phyloP scores from a whole-genome alignment of 2,797 vertebrate species.

The Onychomys leucogaster region DNA sequence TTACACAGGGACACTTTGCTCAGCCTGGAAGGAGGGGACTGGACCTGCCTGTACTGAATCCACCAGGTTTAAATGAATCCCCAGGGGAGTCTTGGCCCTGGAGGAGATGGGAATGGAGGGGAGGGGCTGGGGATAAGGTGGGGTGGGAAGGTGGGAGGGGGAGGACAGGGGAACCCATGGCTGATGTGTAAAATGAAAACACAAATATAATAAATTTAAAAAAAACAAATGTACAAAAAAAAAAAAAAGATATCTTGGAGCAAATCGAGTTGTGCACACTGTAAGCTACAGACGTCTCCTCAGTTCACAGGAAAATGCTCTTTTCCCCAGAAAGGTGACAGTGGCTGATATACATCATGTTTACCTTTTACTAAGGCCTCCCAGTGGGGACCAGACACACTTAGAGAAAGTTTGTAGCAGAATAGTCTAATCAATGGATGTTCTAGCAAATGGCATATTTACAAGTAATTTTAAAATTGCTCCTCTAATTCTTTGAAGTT shows the following conservation, averaged over 20 bases:
- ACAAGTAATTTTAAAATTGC: not conserved
- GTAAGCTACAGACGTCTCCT: not conserved
- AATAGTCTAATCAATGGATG: not conserved
- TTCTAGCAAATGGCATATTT: not conserved
- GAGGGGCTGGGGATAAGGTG: too few relatives aligned
- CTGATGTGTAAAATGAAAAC: too few relatives aligned
- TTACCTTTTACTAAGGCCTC: not conserved
- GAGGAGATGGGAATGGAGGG: too few relatives aligned
- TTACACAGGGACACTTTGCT: too few relatives aligned
- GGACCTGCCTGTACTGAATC: too few relatives aligned
- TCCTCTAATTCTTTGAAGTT: not conserved
- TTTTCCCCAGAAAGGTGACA: not conserved
- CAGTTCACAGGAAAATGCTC: not conserved
- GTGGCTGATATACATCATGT: not conserved
- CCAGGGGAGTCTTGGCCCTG: too few relatives aligned
- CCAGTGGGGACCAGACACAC: not conserved
- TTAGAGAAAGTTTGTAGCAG: not conserved
- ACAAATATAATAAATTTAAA: too few relatives aligned
- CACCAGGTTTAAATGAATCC: too few relatives aligned
- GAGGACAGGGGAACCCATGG: too few relatives aligned
- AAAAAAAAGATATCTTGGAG: not conserved
- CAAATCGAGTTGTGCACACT: not conserved
- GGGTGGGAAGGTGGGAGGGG: too few relatives aligned
- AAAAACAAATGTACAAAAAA: too few relatives aligned
- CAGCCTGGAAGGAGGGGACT: too few relatives aligned